Conservation (phyloP, 2,888 invertebrate genomes). For the Cylindroiulus punctatus region DNA sequence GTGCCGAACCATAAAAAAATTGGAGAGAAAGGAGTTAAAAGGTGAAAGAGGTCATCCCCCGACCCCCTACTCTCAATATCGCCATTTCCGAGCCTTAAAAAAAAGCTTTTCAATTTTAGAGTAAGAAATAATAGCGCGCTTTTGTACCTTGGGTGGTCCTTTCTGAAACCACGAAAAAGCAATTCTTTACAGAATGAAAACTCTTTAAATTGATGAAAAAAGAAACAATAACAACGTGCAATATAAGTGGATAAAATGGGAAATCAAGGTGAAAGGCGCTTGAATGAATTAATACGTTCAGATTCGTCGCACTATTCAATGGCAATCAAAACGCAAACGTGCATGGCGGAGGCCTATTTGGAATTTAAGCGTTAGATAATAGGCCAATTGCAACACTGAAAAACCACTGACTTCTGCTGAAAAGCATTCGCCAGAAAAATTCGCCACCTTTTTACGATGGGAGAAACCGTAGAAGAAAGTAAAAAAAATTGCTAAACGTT, state of each 20-base stretch:
- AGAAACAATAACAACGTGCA: constrained; percentile 47
- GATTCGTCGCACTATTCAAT: constrained; percentile 45
- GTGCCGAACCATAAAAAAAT: constrained; percentile 45
- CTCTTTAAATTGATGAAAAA: constrained; percentile 44
- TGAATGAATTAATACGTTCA: constrained; percentile 41
- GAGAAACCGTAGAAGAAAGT: background rate
- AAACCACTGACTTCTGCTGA: constrained; percentile 25
- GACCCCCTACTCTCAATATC: constrained; percentile 52
- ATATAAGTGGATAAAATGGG: constrained; percentile 47
- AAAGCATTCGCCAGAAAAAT: background rate
- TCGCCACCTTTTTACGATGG: background rate
- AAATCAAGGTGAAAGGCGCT: constrained; percentile 45
- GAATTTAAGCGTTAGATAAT: constrained; percentile 43
- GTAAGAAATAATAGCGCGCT: constrained; percentile 51
- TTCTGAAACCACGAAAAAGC: constrained; percentile 49
- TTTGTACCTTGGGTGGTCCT: constrained; percentile 52
- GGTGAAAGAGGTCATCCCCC: constrained; percentile 47
- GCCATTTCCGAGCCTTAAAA: constrained; percentile 49
- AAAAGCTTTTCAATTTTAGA: constrained; percentile 50
- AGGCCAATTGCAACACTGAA: constrained; percentile 23
- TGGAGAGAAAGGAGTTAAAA: constrained; percentile 44
- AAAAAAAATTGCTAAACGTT: background rate
- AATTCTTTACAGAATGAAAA: constrained; percentile 49
- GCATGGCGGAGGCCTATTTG: constrained; percentile 22
- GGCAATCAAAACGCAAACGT: constrained; percentile 45